Conservation (phyloP, 2,888 invertebrate genomes). For the Dexiosoma caninum region DNA sequence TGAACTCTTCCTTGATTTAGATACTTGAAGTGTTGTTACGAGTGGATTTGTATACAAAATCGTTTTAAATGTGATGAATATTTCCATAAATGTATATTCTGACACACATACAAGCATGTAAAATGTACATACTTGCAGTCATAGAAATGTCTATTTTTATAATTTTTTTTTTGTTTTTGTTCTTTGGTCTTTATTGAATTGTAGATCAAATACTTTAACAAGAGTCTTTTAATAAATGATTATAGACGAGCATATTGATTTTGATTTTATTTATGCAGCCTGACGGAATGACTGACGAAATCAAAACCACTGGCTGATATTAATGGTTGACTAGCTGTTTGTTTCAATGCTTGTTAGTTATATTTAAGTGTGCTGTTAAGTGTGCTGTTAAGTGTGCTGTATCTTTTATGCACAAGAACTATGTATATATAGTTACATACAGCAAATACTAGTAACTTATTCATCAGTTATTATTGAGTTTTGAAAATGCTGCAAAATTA, state of each 20-base stretch:
- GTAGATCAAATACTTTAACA: conserved; percentile 57
- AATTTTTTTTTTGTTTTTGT: neutral
- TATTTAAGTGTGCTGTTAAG: conserved; percentile 33
- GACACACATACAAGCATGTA: neutral
- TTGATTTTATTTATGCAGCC: neutral
- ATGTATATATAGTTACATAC: neutral
- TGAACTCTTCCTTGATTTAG: conserved; percentile 17
- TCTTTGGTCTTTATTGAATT: conserved; percentile 28
- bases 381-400: too few species aligned
- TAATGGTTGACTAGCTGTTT: conserved; percentile 24
- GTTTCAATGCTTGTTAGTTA: neutral
- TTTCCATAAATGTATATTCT: conserved; percentile 25
- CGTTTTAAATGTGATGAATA: conserved; percentile 43
- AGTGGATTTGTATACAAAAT: conserved; percentile 31
- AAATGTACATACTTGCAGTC: conserved; percentile 13
- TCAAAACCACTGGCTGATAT: conserved; percentile 16
- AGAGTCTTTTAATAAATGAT: conserved; percentile 57
- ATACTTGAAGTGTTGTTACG: neutral
- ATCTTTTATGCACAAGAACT: neutral
- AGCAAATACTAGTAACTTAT: neutral
- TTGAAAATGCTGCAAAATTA: conserved; percentile 55
- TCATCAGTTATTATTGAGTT: conserved; percentile 42
- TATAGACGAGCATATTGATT: conserved; percentile 49
- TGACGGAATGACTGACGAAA: conserved; percentile 11
- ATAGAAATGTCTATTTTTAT: neutral